phyloP scores from a whole-genome alignment of 2,888 invertebrate species.

The Drosophila neonasuta region DNA sequence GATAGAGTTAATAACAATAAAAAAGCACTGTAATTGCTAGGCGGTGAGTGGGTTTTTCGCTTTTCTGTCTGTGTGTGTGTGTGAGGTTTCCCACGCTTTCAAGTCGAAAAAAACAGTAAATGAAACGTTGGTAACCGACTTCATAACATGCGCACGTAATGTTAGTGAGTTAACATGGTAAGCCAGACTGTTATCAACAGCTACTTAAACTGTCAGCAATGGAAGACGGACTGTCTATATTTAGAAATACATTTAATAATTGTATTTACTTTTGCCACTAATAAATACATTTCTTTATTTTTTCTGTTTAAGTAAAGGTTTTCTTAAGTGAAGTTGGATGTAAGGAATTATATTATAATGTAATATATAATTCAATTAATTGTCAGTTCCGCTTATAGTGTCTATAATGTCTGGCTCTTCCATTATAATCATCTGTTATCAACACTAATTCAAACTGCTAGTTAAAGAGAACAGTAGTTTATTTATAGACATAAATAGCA shows the following conservation, averaged over 20 bases:
- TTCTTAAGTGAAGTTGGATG: no score
- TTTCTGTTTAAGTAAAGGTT: no score
- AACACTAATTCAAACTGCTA: neutral
- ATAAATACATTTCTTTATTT: no score
- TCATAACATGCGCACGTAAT: constrained; percentile 4
- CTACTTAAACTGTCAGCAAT: neutral
- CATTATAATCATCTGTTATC: neutral
- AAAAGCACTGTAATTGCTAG: constrained; percentile 20
- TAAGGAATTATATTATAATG: no score
- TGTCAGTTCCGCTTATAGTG: neutral
- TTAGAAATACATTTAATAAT: neutral
- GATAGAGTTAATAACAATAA: constrained; percentile 26
- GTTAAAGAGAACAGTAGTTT: neutral
- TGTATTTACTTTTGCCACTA: neutral
- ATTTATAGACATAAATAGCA: neutral
- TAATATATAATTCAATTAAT: no score
- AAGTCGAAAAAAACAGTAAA: neutral
- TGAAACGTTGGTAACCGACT: neutral
- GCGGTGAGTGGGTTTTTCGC: constrained; percentile 1
- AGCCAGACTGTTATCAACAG: constrained; percentile 2
- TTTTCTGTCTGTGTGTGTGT: neutral
- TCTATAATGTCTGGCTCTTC: neutral
- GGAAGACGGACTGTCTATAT: neutral
- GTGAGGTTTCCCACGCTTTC: constrained; percentile 21
- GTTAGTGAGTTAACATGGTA: constrained; percentile 8